Conservation (phyloP, 1,140 invertebrate genomes). For the Bombus soroeensis region DNA sequence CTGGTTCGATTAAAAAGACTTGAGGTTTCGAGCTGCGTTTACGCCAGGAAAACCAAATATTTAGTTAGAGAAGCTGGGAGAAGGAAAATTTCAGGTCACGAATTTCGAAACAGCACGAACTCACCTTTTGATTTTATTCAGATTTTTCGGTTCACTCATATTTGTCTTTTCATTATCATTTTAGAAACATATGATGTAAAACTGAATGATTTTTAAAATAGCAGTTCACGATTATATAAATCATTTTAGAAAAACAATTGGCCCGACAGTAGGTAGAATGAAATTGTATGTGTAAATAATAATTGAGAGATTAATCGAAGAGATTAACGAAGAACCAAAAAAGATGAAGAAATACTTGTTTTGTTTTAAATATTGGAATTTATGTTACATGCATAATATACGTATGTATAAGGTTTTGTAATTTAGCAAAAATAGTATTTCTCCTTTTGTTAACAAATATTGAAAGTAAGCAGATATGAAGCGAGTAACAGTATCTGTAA, state of each 20-base stretch:
- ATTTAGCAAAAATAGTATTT: not conserved
- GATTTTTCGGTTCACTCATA: not conserved
- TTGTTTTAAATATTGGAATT: too few relatives aligned
- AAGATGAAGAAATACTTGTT: too few relatives aligned
- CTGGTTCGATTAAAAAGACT: not conserved
- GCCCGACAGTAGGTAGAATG: too few relatives aligned
- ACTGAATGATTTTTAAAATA: not conserved
- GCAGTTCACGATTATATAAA: too few relatives aligned
- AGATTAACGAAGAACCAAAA: too few relatives aligned
- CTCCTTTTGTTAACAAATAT: not conserved
- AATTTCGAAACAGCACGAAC: not conserved
- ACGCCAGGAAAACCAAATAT: not conserved
- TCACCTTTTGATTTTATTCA: not conserved
- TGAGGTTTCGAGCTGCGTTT: not conserved
- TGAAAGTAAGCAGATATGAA: not conserved
- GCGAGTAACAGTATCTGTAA: not conserved
- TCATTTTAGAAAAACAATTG: too few relatives aligned
- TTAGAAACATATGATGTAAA: not conserved
- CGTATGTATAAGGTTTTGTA: too few relatives aligned
- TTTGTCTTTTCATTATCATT: not conserved
- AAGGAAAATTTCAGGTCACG: too few relatives aligned
- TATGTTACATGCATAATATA: too few relatives aligned
- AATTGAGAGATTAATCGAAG: too few relatives aligned
- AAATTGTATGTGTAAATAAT: too few relatives aligned
- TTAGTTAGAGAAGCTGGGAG: not conserved